Percentiles rank a stretch among this genome's conserved stretches.
Evolutionary conservation across 1,140 invertebrate species (phyloP).

Genomic region (Eupeodes corollae): DNA sequence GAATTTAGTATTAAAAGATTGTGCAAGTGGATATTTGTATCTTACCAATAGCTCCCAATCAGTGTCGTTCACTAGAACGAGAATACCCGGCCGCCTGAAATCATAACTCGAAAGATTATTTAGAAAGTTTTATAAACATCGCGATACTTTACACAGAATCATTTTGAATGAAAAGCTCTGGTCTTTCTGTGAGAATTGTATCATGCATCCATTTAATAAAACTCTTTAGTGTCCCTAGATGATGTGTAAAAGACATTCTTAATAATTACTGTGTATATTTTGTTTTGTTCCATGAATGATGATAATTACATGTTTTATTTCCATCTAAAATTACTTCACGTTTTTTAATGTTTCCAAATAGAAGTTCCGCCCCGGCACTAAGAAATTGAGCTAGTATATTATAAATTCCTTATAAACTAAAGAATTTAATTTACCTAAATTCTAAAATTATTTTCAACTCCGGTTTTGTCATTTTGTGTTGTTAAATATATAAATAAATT

Average conservation of each 20-base stretch:
- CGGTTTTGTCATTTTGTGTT: no score
- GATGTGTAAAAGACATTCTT: constrained; percentile 4
- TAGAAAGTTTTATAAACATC: not conserved
- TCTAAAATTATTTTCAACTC: constrained; percentile 27
- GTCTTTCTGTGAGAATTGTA: constrained; percentile 72
- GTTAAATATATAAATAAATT: no score
- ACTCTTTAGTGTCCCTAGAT: constrained; percentile 58
- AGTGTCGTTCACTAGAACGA: constrained; percentile 83
- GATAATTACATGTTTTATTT: constrained; percentile 39
- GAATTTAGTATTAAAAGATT: not conserved
- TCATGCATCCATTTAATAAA: constrained; percentile 73
- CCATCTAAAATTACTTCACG: constrained; percentile 49
- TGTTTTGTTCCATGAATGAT: not conserved
- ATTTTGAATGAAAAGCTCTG: constrained; percentile 81
- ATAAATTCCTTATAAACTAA: not conserved
- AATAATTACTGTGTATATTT: not conserved
- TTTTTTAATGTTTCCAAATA: constrained; percentile 73
- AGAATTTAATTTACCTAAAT: constrained; percentile 17
- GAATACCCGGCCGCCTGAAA: constrained; percentile 74
- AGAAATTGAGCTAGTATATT: constrained; percentile 26
- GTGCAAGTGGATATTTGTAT: constrained; percentile 5
- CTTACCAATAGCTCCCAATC: constrained; percentile 84
- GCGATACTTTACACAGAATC: constrained; percentile 53
- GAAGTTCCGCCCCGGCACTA: constrained; percentile 76
- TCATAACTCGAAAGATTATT: constrained; percentile 12